phyloP scores from a whole-genome alignment of 2,113 vertebrate species.

The Calyptomena viridis region DNA sequence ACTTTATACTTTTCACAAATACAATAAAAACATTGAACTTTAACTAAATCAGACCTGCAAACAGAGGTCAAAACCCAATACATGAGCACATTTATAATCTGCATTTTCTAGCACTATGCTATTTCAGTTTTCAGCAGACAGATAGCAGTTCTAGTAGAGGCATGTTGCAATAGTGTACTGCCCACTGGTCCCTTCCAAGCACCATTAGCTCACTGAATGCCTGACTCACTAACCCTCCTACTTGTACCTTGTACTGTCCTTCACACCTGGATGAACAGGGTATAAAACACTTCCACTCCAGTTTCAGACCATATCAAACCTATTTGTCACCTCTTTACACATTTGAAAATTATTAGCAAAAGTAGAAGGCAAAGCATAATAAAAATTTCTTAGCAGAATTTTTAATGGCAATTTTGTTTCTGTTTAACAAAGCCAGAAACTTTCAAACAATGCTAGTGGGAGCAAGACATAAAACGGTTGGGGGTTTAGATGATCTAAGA shows the following conservation, averaged over 20 bases:
- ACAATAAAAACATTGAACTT: not conserved
- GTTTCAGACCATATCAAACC: not conserved
- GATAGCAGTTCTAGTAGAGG: not conserved
- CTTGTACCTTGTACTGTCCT: not conserved
- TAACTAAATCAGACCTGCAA: not conserved
- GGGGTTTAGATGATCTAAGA: not conserved
- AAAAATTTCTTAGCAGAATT: not conserved
- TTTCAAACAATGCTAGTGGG: not conserved
- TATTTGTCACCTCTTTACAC: not conserved
- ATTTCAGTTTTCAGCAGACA: not conserved
- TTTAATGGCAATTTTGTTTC: not conserved
- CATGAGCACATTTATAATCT: not conserved
- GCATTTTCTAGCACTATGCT: not conserved
- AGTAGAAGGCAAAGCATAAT: not conserved
- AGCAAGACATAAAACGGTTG: not conserved
- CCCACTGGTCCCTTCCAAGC: not conserved
- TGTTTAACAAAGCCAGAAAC: not conserved
- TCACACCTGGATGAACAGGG: not conserved
- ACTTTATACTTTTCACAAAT: too few relatives aligned
- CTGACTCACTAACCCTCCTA: not conserved
- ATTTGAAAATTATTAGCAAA: not conserved
- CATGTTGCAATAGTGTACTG: not conserved
- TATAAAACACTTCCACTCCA: not conserved
- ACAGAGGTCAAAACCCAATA: not conserved
- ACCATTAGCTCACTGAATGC: not conserved